These are phyloP conservation scores for Lacerta agilis DNA, from an alignment of 2,797 vertebrate species.

Conservation along the genomic window DNA sequence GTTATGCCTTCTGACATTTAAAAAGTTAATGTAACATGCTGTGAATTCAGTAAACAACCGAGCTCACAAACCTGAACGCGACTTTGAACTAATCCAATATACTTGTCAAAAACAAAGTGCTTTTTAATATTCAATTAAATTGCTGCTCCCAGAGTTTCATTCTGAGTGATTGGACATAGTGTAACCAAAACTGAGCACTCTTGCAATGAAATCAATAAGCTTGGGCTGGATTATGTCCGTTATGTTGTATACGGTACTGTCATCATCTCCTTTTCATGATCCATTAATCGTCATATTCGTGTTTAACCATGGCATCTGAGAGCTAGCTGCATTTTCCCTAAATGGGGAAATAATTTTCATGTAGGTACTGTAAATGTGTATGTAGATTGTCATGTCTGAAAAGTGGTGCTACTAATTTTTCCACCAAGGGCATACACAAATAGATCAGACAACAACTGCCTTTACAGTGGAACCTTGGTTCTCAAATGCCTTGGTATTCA, in stretches of 20 bases:
- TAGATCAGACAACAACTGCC: neutral
- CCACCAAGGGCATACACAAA: neutral
- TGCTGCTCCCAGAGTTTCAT: neutral
- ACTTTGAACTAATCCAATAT: neutral
- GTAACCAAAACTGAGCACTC: neutral
- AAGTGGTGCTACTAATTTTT: neutral
- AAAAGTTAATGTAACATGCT: neutral
- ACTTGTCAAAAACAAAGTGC: neutral
- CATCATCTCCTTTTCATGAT: neutral
- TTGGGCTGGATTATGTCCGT: neutral
- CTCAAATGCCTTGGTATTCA: no score
- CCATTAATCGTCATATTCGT: neutral
- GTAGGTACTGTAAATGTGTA: no score
- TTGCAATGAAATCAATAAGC: neutral
- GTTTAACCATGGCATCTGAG: neutral
- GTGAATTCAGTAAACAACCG: neutral
- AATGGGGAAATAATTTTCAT: neutral
- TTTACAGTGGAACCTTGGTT: no score
- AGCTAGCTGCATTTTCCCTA: neutral
- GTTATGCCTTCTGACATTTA: neutral
- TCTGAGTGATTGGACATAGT: neutral
- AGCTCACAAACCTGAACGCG: neutral
- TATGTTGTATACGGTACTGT: neutral
- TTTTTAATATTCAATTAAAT: neutral
- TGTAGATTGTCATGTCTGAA: neutral